Evolutionary conservation across 23 tunicate species (phyloP).

Genomic region (Trididemnum clinides): DNA sequence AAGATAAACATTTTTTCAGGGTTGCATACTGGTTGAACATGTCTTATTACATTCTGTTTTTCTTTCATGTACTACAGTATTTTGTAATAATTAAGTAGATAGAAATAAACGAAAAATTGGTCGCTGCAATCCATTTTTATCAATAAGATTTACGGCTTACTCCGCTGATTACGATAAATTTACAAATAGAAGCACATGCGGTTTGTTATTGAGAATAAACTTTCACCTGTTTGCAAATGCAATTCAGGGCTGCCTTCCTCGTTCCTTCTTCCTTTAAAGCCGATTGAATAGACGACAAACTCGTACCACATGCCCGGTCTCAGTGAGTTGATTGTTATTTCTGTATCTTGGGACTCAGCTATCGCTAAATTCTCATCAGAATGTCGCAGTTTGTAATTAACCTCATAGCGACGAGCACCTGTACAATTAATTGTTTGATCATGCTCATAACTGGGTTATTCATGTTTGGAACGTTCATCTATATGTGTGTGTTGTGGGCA

Average conservation of each 20-base stretch:
- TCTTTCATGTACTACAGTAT: too few relatives aligned
- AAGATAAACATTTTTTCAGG: too few relatives aligned
- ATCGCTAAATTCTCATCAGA: not conserved
- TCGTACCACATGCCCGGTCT: constrained; percentile 48
- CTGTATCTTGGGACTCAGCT: not conserved
- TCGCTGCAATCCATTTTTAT: too few relatives aligned
- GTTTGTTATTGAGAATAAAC: not conserved
- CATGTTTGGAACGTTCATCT: too few relatives aligned
- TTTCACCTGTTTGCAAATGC: constrained; percentile 62
- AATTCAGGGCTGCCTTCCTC: constrained; percentile 56
- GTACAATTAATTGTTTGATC: too few relatives aligned
- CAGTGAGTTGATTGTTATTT: constrained; percentile 22
- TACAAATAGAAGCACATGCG: not conserved
- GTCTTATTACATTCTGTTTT: too few relatives aligned
- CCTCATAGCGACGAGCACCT: constrained; percentile 42
- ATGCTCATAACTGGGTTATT: too few relatives aligned
- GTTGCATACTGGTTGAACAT: too few relatives aligned
- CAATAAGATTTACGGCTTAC: too few relatives aligned
- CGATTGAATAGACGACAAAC: constrained; percentile 58
- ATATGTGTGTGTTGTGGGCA: too few relatives aligned
- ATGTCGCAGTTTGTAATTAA: not conserved
- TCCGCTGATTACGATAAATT: not conserved
- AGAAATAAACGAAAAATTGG: too few relatives aligned
- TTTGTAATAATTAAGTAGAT: too few relatives aligned
- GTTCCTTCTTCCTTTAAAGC: constrained; percentile 53